phyloP scores from a whole-genome alignment of 2,888 invertebrate genomes.

The Meloe dianella region DNA sequence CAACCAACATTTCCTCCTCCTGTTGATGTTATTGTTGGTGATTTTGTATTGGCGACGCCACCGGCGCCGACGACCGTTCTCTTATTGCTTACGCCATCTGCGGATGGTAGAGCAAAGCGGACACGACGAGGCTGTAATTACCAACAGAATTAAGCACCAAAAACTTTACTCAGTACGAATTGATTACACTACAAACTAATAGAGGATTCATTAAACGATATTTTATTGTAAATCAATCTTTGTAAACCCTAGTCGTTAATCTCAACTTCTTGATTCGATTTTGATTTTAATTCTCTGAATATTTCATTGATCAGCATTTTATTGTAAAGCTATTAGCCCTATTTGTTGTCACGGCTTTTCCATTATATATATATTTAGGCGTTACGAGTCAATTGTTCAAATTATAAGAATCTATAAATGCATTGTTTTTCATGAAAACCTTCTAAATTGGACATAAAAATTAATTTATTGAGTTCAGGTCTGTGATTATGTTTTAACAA shows the following conservation, averaged over 20 bases:
- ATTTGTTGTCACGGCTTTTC: no score
- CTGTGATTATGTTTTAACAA: no score
- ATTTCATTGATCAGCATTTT: background rate
- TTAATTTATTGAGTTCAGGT: no score
- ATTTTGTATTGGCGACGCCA: conserved; percentile 24
- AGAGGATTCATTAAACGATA: background rate
- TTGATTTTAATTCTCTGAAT: background rate
- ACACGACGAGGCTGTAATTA: conserved; percentile 52
- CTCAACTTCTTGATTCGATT: background rate
- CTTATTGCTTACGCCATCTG: conserved; percentile 45
- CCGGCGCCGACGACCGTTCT: conserved; percentile 33
- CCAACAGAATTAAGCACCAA: no score
- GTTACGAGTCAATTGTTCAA: no score
- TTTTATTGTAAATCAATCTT: background rate
- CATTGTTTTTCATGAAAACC: no score
- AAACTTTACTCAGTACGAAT: no score
- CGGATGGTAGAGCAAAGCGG: conserved; percentile 51
- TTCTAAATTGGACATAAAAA: no score
- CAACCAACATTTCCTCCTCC: conserved; percentile 48
- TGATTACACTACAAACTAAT: background rate
- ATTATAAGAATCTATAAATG: no score
- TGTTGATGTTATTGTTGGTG: conserved; percentile 37
- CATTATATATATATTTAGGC: no score
- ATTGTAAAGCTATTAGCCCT: no score
- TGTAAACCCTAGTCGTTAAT: background rate